Evolutionary conservation across 2,113 vertebrate genomes (phyloP).

Genomic region (Coreoperca whiteheadi): DNA sequence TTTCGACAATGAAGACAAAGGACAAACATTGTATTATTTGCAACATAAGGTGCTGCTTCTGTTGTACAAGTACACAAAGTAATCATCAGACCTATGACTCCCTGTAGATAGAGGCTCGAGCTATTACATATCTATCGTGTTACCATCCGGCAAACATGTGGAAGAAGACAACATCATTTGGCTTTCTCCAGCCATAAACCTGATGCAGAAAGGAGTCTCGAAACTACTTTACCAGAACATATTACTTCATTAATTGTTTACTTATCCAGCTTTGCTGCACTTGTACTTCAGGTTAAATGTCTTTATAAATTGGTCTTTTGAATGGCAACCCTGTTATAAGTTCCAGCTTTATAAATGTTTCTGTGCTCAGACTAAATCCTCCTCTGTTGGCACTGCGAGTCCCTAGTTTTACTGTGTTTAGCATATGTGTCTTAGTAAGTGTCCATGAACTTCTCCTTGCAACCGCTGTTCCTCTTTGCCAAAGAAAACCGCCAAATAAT

Average conservation of each 20-base stretch:
- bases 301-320: neutral
- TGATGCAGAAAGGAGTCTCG: neutral
- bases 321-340: neutral
- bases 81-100: constrained; percentile 36
- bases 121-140: neutral
- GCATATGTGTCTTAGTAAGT: neutral
- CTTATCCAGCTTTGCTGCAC: neutral
- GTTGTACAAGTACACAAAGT: constrained; percentile 1
- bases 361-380: constrained; percentile 2
- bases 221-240: neutral
- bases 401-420: neutral
- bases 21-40: constrained; percentile 2
- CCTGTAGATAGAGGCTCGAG: constrained; percentile 12
- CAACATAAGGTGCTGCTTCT: neutral
- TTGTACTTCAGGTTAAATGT: neutral
- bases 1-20: neutral
- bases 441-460: neutral
- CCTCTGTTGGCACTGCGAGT: neutral
- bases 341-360: neutral
- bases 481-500: constrained; percentile 25
- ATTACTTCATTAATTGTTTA: constrained; percentile 15
- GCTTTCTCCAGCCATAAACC: constrained; percentile 19
- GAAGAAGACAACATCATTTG: constrained; percentile 15
- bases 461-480: constrained; percentile 26
- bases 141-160: constrained; percentile 58